phyloP scores from a whole-genome alignment of 2,888 invertebrate species.

The Bedellia somnulentella region DNA sequence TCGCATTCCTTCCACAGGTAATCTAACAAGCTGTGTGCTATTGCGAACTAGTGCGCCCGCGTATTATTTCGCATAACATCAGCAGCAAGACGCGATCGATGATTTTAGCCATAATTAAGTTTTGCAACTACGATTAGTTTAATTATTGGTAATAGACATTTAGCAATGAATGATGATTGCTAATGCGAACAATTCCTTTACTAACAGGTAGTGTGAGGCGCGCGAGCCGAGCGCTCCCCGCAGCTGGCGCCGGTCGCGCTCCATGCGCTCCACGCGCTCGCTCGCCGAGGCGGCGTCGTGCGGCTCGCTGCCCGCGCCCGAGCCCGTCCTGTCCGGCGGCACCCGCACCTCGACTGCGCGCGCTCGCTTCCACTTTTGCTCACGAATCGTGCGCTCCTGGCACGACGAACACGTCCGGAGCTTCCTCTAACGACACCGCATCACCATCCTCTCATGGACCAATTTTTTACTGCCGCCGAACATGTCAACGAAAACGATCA shows the following conservation, averaged over 20 bases:
- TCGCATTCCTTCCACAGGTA: slow-evolving; percentile 53
- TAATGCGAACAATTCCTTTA: too few species aligned
- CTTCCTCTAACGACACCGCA: slow-evolving; percentile 33
- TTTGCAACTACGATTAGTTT: too few species aligned
- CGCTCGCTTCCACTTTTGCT: slow-evolving; percentile 47
- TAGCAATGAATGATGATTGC: too few species aligned
- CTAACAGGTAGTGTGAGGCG: too few species aligned
- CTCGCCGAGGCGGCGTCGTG: slow-evolving; percentile 53
- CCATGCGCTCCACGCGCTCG: slow-evolving; percentile 47
- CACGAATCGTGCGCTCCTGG: slow-evolving; percentile 33
- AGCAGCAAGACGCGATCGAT: too few species aligned
- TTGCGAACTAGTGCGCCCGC: too few species aligned
- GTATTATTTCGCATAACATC: too few species aligned
- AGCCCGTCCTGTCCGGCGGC: slow-evolving; percentile 13
- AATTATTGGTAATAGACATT: too few species aligned
- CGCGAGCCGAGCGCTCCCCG: slow-evolving; percentile 50
- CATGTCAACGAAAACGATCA: too few species aligned
- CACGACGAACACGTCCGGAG: slow-evolving; percentile 33
- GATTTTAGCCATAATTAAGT: too few species aligned
- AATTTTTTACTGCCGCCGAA: slow-evolving; percentile 50
- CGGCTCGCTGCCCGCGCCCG: slow-evolving; percentile 32
- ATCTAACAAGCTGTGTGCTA: too few species aligned
- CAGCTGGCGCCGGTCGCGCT: slow-evolving; percentile 44
- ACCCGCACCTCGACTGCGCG: slow-evolving; percentile 23
- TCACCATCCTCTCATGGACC: slow-evolving; percentile 38